Evolutionary conservation across 2,797 vertebrate species (phyloP).

Genomic region (Decapterus maruadsi): DNA sequence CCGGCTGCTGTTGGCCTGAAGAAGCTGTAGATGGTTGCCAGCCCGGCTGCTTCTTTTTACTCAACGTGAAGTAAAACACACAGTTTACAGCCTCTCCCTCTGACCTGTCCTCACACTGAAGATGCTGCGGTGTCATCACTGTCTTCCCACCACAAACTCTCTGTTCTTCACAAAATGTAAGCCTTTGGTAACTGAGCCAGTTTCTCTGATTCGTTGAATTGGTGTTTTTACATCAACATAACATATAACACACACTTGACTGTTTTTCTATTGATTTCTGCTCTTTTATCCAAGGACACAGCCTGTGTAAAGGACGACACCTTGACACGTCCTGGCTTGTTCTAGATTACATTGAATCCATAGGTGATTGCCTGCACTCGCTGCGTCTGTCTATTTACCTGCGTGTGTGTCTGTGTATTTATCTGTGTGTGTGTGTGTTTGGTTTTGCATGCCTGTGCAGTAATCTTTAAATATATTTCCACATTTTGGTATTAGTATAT

Average conservation of each 20-base stretch:
- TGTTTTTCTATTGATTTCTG: conserved; percentile 47
- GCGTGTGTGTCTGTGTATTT: background rate
- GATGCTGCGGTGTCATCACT: background rate
- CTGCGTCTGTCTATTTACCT: conserved; percentile 13
- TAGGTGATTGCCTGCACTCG: conserved; percentile 18
- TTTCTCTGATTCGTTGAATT: background rate
- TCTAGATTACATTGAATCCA: conserved; percentile 43
- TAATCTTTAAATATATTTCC: conserved; percentile 33
- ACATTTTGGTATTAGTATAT: conserved; percentile 5
- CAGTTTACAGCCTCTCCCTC: background rate
- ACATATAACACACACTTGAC: background rate
- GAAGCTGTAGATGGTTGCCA: background rate
- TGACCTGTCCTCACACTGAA: no score
- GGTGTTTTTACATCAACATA: conserved; percentile 18
- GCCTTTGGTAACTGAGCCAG: background rate
- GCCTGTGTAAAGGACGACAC: conserved; percentile 44
- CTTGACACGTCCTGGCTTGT: conserved; percentile 35
- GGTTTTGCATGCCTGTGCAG: background rate
- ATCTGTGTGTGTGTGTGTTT: conserved; percentile 9
- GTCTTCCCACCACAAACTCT: background rate
- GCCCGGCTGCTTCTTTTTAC: no score
- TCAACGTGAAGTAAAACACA: background rate
- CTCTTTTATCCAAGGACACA: conserved; percentile 57
- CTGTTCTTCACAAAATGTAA: no score
- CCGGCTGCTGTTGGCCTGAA: no score